Base-by-base conservation (phyloP, 2,113 vertebrate genomes). In the Rhea americana region DNA sequence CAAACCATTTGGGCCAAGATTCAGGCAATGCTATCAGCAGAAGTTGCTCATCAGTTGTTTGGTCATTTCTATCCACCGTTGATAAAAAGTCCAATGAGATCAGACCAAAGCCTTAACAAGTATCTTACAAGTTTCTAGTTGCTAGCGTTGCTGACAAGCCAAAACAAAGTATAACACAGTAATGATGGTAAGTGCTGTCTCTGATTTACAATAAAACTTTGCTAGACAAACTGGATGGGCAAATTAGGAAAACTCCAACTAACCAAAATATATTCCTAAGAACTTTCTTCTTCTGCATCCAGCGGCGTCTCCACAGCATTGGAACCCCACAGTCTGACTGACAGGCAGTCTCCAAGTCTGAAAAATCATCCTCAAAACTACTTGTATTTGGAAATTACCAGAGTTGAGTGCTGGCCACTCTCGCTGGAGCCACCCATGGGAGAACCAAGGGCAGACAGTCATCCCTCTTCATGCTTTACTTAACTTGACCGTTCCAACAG, bases 381-480 rank as follows among this genome's bases (percentile, higher is more conserved):
- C 12, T 51, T 20, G 59, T 21, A 18, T 28, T 58, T 51, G 73
- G 53, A 90, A 32, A 45, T 2, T 39, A 26, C 13, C 43, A 53
- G 77, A 73, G 24, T 50, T 77, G 32, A 2, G 7, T 2, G 7
- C 41, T 45, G 47, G 76, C 45, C 76, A 14, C 22, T n/a, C 41
- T 7, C 3, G 1, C 59, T 72, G n/a, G 19, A 79, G 24, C 0
- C 2, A 50, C 35, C 51, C 50, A 3, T 0, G 4, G 43, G 13
- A 79, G 41, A 22, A 21, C 1, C 12, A 68, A 71, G 35, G 9
- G 6, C 66, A 86, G 26, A 1, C 5, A 2, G 12, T 58, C 66
- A 59, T 70, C 41, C 56, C 62, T 72, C 30, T 39, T 73, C 2
- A 22, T 1, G 0, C 4, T 5, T 63, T 53, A 51, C 30, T 14